Evolutionary conservation across 2,888 invertebrate species (phyloP).

Genomic region (Tubulanus polymorphus): DNA sequence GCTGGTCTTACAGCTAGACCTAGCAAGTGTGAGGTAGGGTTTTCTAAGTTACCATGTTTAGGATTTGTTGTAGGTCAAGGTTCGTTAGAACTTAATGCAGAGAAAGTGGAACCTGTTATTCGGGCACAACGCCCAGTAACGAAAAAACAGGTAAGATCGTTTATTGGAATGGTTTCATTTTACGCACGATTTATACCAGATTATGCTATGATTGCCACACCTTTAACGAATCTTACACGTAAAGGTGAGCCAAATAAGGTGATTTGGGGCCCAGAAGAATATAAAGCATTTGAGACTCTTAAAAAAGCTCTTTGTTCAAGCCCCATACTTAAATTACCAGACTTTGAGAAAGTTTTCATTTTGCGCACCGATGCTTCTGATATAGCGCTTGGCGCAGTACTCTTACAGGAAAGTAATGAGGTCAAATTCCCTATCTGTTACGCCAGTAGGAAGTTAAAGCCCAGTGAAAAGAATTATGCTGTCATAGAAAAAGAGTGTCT

Average conservation of each 20-base stretch:
- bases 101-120: slow-evolving; percentile 12
- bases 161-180: slow-evolving; percentile 18
- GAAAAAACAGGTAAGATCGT: slow-evolving; percentile 16
- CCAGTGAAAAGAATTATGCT: slow-evolving; percentile 18
- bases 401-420: slow-evolving; percentile 21
- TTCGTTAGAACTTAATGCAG: slow-evolving; percentile 4
- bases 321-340: slow-evolving; percentile 17
- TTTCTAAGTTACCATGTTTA: not conserved
- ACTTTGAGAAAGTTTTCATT: slow-evolving; percentile 15
- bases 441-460: slow-evolving; percentile 20
- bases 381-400: slow-evolving; percentile 17
- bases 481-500: slow-evolving; percentile 24
- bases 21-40: slow-evolving; percentile 12
- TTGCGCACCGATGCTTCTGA: slow-evolving; percentile 21
- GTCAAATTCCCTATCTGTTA: slow-evolving; percentile 17
- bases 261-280: slow-evolving; percentile 9
- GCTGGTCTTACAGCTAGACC: slow-evolving; percentile 20
- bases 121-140: slow-evolving; percentile 15
- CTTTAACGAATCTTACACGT: slow-evolving; percentile 16
- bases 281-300: slow-evolving; percentile 14
- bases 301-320: slow-evolving; percentile 6
- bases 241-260: slow-evolving; percentile 15
- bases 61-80: slow-evolving; percentile 11
- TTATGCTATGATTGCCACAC: slow-evolving; percentile 17
- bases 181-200: slow-evolving; percentile 17